These are phyloP conservation scores for Lophotriccus pileatus DNA, from an alignment of 2,797 vertebrate genomes.

Conservation along the genomic window DNA sequence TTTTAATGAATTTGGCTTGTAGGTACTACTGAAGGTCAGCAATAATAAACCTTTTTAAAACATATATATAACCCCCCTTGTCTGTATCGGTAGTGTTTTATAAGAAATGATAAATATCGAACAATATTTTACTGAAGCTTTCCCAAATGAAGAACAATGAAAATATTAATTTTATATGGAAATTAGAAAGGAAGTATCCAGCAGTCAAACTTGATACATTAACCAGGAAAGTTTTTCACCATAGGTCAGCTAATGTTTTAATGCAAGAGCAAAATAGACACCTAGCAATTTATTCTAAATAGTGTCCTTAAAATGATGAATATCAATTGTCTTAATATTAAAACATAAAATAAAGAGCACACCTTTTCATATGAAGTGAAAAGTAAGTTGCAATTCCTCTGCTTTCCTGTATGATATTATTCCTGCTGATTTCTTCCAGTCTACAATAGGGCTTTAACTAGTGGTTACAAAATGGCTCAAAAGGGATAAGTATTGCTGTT, in stretches of 20 bases:
- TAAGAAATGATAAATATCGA: not conserved
- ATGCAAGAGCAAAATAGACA: not conserved
- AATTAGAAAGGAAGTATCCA: not conserved
- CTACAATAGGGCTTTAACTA: not conserved
- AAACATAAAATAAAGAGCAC: not conserved
- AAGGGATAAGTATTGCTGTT: not conserved
- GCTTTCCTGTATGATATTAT: not conserved
- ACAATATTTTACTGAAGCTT: not conserved
- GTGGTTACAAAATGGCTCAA: not conserved
- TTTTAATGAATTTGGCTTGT: not conserved
- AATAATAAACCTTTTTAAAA: not conserved
- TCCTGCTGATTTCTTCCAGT: not conserved
- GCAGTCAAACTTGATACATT: not conserved
- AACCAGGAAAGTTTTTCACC: not conserved
- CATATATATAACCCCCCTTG: rapidly evolving
- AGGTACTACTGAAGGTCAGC: not conserved
- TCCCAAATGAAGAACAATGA: not conserved
- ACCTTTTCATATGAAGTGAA: not conserved
- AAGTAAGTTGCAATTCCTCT: not conserved
- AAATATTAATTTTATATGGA: not conserved
- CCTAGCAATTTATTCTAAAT: not conserved
- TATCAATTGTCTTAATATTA: not conserved
- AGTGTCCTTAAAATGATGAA: not conserved
- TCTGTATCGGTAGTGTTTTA: not conserved
- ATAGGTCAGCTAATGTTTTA: not conserved